A percentile compares a stretch with the other conserved stretches of the same genome.
Conservation (phyloP, 2,113 vertebrate species). For the Gallinago media region DNA sequence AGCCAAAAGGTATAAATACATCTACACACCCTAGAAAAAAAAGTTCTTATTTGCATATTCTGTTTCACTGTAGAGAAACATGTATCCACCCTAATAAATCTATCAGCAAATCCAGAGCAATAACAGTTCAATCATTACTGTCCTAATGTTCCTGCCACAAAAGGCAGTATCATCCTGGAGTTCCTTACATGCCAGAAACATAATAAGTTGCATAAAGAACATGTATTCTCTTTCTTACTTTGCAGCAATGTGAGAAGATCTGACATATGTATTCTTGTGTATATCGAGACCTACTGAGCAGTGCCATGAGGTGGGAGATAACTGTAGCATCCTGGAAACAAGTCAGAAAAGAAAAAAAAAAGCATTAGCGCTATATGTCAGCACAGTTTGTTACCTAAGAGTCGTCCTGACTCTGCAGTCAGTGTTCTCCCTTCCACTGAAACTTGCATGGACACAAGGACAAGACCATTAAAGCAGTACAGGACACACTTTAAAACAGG, state of each 20-base stretch:
- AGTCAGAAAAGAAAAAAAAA: background rate
- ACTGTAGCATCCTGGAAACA: conserved; percentile 90
- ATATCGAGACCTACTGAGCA: conserved; percentile 91
- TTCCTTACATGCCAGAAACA: background rate
- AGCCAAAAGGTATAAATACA: background rate
- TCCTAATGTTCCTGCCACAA: background rate
- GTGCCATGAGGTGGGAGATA: conserved; percentile 96
- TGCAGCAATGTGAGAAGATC: conserved; percentile 99
- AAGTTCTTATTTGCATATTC: background rate
- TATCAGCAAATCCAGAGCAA: background rate
- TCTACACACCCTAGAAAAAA: background rate
- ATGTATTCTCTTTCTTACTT: conserved; percentile 83
- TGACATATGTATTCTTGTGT: conserved; percentile 99
- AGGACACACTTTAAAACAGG: accelerated
- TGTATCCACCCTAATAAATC: accelerated
- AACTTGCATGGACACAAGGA: background rate
- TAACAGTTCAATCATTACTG: background rate
- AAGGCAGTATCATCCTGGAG: background rate
- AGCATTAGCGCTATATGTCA: conserved; percentile 30
- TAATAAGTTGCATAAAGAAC: background rate
- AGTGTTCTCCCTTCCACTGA: background rate
- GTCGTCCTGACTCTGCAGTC: background rate
- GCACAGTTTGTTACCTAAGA: background rate
- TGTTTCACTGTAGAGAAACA: background rate
- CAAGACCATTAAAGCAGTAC: background rate